A percentile compares a stretch with the other conserved stretches of the same genome.
Evolutionary conservation across 2,113 vertebrate species (phyloP).

Genomic region (Neolamprologus brichardi): DNA sequence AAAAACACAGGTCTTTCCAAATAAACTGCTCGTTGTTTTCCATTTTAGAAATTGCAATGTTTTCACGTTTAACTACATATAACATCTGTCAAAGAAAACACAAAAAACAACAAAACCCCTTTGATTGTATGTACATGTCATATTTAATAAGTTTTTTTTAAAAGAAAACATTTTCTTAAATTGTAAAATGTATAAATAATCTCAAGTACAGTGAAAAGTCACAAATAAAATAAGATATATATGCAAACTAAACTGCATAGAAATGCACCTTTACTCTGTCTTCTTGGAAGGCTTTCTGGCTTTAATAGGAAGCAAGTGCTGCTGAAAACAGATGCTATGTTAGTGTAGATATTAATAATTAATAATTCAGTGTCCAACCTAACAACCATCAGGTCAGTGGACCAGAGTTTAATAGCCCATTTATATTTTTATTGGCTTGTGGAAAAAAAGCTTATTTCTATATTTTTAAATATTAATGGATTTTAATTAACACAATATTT

Average conservation of each 20-base stretch:
- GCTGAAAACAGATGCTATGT: background rate
- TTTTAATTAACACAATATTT: background rate
- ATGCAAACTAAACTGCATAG: background rate
- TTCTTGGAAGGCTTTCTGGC: background rate
- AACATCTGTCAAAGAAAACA: background rate
- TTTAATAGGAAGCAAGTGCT: background rate
- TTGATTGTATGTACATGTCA: background rate
- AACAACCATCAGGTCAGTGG: background rate
- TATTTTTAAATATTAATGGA: background rate
- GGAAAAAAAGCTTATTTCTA: background rate
- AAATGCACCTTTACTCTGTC: background rate
- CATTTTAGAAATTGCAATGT: background rate
- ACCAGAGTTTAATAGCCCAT: background rate
- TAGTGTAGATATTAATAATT: background rate
- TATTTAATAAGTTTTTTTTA: background rate
- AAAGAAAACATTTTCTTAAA: background rate
- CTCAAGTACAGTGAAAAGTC: background rate
- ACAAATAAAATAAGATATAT: background rate
- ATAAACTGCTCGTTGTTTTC: accelerated
- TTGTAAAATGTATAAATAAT: background rate
- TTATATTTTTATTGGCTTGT: background rate
- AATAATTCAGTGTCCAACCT: background rate
- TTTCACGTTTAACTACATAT: background rate
- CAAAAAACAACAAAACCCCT: background rate
- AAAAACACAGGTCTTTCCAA: background rate